Base-by-base conservation (phyloP, 2,113 vertebrate genomes). In the Pavo muticus region DNA sequence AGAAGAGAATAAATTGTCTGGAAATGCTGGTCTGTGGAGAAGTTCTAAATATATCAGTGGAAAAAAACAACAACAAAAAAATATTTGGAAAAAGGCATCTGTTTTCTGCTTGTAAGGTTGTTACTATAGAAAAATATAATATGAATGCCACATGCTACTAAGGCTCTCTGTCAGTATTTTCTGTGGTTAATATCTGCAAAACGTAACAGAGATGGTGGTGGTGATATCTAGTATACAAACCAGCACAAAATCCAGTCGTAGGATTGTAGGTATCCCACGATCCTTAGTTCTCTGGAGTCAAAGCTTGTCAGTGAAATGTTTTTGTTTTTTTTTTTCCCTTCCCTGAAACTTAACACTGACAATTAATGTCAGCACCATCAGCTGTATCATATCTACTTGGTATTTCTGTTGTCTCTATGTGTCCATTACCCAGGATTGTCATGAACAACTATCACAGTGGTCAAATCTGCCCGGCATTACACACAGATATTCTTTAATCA, bases 401-500 rank as follows among this genome's bases (percentile, higher is more conserved):
- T 82, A 47, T 68, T 92, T 87, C 32, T 91, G 11, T 39, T 29
- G 5, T 61, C 47, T 35, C 56, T 30, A 13, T 20, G 8, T 65
- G 67, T 40, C 70, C 11, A 23, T 84, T 77, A 45, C 29, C 47
- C 50, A 71, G 47, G 57, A 11, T 29, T 59, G 32, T 44, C 78
- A 57, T 67, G 32, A 57, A 84, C 30, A 50, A 10, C 63, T 72
- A 7, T 64, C 42, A 23, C 25, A 79, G 47, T 60, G 78, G 45
- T 48, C 20, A n/a, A 54, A 39, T 69, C 47, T 7, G 10, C 40
- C 79, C 83, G 59, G 40, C 27, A 8, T 32, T 83, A 47, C 35
- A 56, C 56, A 20, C n/a, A 32, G 59, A 29, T 94, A 74, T 84
- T 24, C 69, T 92, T 80, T 81, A 37, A 78, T 74, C 86, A 59